Conservation (phyloP, 2,113 vertebrate genomes). For the Copsychus sechellarum region DNA sequence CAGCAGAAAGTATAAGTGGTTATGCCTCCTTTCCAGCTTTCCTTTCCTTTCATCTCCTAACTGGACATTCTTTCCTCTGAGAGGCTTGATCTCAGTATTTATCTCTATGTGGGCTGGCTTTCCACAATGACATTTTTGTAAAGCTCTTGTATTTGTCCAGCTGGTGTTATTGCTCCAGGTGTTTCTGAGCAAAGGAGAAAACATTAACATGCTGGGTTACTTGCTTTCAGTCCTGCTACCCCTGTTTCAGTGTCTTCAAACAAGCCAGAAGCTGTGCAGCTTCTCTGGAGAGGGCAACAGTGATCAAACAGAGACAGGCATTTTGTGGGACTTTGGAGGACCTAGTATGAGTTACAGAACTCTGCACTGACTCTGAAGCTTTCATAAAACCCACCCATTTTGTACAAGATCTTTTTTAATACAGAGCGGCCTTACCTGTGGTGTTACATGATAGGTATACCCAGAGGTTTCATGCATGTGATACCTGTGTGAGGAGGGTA, state of each 20-base stretch:
- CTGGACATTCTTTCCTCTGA: background rate
- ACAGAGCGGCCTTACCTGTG: accelerated
- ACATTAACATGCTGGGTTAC: background rate
- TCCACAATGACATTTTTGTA: background rate
- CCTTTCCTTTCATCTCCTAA: background rate
- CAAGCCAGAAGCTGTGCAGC: background rate
- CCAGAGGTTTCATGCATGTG: background rate
- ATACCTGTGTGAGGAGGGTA: accelerated
- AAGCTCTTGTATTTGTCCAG: background rate
- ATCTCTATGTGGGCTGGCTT: background rate
- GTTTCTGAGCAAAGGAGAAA: background rate
- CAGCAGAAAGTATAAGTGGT: background rate
- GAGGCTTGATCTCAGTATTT: background rate
- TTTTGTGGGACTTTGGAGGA: background rate
- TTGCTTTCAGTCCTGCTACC: background rate
- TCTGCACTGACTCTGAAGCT: background rate
- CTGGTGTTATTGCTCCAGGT: background rate
- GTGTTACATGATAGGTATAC: accelerated
- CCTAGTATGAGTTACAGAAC: background rate
- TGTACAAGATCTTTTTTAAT: background rate
- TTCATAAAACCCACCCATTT: background rate
- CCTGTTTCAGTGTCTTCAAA: background rate
- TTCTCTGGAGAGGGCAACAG: background rate
- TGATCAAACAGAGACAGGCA: background rate
- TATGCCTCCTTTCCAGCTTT: background rate